phyloP scores from a whole-genome alignment of 2,797 vertebrate genomes.

The Melanotaenia trifasciata region DNA sequence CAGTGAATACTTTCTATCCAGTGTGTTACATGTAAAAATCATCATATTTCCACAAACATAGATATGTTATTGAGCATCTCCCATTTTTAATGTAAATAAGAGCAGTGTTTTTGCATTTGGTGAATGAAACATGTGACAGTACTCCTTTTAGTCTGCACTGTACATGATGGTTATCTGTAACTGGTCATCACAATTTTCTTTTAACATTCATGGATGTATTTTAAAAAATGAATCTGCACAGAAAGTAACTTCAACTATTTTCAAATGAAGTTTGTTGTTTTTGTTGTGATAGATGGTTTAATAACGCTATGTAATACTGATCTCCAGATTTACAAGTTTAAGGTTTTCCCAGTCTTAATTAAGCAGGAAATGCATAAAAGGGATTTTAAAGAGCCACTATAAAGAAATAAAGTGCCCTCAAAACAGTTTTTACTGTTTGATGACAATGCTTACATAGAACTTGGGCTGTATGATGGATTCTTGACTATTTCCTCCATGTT shows the following conservation, averaged over 20 bases:
- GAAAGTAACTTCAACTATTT: not conserved
- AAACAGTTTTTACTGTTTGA: not conserved
- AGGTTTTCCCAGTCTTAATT: no score
- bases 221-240: not conserved
- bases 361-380: no score
- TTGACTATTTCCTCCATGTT: no score
- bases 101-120: no score
- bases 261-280: not conserved
- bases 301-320: not conserved
- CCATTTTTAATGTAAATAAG: not conserved
- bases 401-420: no score
- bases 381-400: no score
- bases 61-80: not conserved
- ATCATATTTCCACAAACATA: not conserved
- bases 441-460: no score
- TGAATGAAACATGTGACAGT: not conserved
- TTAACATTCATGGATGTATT: not conserved
- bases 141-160: not conserved
- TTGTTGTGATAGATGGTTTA: not conserved
- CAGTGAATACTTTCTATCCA: not conserved
- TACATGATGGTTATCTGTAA: not conserved
- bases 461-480: no score
- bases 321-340: not conserved
- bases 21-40: not conserved
- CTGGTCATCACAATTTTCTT: not conserved